These are phyloP conservation scores for Criorhina ranunculi DNA, from an alignment of 2,888 invertebrate genomes.

Conservation along the genomic window DNA sequence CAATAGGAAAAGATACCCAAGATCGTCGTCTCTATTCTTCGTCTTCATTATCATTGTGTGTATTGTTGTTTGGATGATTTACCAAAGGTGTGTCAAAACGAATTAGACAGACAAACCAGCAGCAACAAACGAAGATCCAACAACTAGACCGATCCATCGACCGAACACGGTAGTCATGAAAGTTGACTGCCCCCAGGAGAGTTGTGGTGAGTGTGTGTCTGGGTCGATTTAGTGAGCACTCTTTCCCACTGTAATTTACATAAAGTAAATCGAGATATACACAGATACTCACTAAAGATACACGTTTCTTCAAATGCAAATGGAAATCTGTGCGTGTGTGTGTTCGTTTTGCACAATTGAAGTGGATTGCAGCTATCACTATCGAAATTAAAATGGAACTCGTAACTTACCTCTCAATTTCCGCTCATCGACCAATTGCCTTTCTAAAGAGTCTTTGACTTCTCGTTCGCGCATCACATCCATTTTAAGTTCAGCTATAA, in stretches of 20 bases:
- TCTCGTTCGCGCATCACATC: constrained; percentile 96
- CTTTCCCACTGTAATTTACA: constrained; percentile 47
- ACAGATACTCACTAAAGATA: constrained; percentile 12
- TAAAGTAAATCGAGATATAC: constrained; percentile 11
- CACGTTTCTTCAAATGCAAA: constrained; percentile 1
- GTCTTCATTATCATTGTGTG: constrained; percentile 25
- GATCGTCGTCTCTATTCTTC: constrained; percentile 17
- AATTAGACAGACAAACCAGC: constrained; percentile 64
- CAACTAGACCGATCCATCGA: constrained; percentile 23
- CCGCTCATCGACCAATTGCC: constrained; percentile 96
- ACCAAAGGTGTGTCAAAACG: constrained; percentile 71
- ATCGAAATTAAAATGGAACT: constrained; percentile 26
- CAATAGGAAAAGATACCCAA: background rate
- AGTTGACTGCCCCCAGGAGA: constrained; percentile 59
- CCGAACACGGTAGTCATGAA: constrained; percentile 65
- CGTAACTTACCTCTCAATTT: constrained; percentile 94
- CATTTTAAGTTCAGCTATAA: constrained; percentile 96
- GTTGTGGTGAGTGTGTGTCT: constrained; percentile 67
- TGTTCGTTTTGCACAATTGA: constrained; percentile 13
- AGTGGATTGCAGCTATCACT: constrained; percentile 6
- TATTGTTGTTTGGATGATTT: constrained; percentile 71
- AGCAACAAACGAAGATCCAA: constrained; percentile 38
- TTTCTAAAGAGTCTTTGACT: constrained; percentile 96
- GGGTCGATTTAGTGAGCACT: constrained; percentile 40
- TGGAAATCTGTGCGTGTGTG: background rate